Evolutionary conservation across 2,797 vertebrate species (phyloP), one percentile per base, ranked within the genome.

Genomic region (Xiphophorus birchmanni): DNA sequence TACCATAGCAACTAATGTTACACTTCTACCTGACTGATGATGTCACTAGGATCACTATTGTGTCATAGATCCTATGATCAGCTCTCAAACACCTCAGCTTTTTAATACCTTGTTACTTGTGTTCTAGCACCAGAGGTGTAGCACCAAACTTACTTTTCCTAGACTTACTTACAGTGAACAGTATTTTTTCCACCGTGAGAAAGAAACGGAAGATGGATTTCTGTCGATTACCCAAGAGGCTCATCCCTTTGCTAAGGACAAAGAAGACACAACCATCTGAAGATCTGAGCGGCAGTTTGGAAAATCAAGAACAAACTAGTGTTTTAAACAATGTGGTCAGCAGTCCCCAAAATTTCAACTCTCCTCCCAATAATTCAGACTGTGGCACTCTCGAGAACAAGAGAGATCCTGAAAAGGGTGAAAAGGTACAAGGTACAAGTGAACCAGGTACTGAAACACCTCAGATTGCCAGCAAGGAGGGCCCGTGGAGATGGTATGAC

Each of bases 401-500:
- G 11, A 71, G 11, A 44, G 5, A 44, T 71, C 23, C 40, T 2
- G 37, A 69, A 26, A 26, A 42, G 2, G 23, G 37, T 13, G 26
- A n/a, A 44, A 71, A n/a, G 23, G n/a, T 44, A 18, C 48, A 18
- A 50, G 48, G 48, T 50, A 21, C 17, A 6, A 18, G 17, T 35
- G 5, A 17, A 63, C 32, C 13, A 17, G 4, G 9, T 29, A 32
- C 12, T 5, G n/a, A 60, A 60, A 32, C 13, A 13, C 11, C 5
- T 35, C 60, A 35, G 13, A 6, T 5, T 63, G 60, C 15, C 12
- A 32, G n/a, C 15, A 50, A 50, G 48, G 17, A 1, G 5, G 5
- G 17, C 15, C 1, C 11, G 9, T 0, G 0, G 9, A 69, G 0
- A 5, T 26, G 6, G 40, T 21, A 23, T 12, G 40, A 69, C 1